phyloP scores from a whole-genome alignment of 2,797 vertebrate genomes.

The Bovichtus variegatus region DNA sequence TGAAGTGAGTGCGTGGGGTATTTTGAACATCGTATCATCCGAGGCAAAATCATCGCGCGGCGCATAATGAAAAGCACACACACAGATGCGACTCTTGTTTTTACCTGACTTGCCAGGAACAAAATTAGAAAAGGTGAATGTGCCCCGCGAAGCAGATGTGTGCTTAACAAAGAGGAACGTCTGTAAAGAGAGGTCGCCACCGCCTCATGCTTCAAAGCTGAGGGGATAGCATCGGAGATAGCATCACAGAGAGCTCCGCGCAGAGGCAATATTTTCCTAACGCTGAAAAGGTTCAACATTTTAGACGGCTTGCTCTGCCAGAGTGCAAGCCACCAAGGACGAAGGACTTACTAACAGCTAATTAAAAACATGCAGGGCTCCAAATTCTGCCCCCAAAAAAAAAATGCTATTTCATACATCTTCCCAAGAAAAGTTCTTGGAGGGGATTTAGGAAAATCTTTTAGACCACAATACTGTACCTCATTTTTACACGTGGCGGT shows the following conservation, averaged over 20 bases:
- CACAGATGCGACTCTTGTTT: slow-evolving; percentile 16
- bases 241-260: slow-evolving; percentile 29
- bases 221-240: slow-evolving; percentile 46
- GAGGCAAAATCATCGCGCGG: slow-evolving; percentile 4
- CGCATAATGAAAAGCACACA: slow-evolving; percentile 38
- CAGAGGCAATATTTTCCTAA: slow-evolving; percentile 41
- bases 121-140: slow-evolving; percentile 52
- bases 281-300: slow-evolving; percentile 42
- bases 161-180: slow-evolving; percentile 55
- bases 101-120: slow-evolving; percentile 26
- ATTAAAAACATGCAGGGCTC: slow-evolving; percentile 64
- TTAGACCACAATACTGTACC: slow-evolving; percentile 5
- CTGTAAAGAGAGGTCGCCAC: slow-evolving; percentile 32
- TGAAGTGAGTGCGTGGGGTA: slow-evolving; percentile 3
- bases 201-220: slow-evolving; percentile 55
- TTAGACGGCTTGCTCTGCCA: slow-evolving; percentile 22
- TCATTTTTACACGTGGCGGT: slow-evolving; percentile 14
- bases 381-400: slow-evolving; percentile 18
- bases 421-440: slow-evolving; percentile 5
- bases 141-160: slow-evolving; percentile 47
- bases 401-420: slow-evolving; percentile 4
- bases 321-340: slow-evolving; percentile 26
- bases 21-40: slow-evolving; percentile 27
- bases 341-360: slow-evolving; percentile 48
- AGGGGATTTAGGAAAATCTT: slow-evolving; percentile 31